A percentile compares a stretch with the other conserved stretches of the same genome.
Conservation (phyloP, 2,113 vertebrate species). For the Ailurus styani region DNA sequence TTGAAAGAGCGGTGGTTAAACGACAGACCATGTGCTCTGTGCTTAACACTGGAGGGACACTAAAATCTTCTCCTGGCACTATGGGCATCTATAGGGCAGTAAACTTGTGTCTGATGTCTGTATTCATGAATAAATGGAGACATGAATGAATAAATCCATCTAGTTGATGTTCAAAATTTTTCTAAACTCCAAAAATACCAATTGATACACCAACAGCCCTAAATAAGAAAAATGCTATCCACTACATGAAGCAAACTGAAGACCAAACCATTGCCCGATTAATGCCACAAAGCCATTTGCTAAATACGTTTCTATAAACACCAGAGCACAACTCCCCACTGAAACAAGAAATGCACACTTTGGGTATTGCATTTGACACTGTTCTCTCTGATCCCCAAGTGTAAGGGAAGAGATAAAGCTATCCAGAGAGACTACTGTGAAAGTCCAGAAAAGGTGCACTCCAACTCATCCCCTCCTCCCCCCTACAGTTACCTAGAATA, state of each 20-base stretch:
- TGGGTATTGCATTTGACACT: background rate
- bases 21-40: background rate
- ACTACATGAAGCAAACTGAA: background rate
- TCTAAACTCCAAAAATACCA: background rate
- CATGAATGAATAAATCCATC: background rate
- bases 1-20: background rate
- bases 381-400: background rate
- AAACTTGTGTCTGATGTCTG: background rate
- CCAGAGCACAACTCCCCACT: background rate
- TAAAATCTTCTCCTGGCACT: background rate
- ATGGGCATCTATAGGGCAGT: background rate
- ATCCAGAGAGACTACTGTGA: background rate
- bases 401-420: background rate
- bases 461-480: fast-evolving
- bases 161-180: background rate
- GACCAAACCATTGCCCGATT: background rate
- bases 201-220: background rate
- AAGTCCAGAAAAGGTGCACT: background rate
- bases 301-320: background rate
- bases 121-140: background rate
- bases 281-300: background rate
- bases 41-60: background rate
- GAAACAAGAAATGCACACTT: background rate
- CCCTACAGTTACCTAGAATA: background rate
- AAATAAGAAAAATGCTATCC: background rate